Evolutionary conservation across 1,140 invertebrate genomes (phyloP).

Genomic region (Nomia melanderi): DNA sequence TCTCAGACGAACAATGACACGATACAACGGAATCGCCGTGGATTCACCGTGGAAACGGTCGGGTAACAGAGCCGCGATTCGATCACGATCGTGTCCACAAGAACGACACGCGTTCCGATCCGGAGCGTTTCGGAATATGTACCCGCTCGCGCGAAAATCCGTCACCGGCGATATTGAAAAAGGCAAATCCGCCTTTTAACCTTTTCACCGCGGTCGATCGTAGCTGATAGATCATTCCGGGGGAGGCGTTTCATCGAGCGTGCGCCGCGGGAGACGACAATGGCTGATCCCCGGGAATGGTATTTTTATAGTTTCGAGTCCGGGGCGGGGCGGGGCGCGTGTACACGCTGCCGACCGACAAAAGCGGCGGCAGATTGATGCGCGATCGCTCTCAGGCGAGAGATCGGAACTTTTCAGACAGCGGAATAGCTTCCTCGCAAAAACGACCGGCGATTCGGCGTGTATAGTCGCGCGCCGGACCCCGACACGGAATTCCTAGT

Average conservation of each 20-base stretch:
- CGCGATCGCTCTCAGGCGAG: slow-evolving; percentile 54
- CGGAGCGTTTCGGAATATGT: not conserved
- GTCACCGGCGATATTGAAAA: slow-evolving; percentile 13
- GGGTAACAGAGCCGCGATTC: not conserved
- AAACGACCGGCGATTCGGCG: slow-evolving; percentile 34
- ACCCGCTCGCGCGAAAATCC: not conserved
- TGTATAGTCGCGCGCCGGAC: not conserved
- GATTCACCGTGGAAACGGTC: not conserved
- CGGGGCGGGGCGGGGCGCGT: not conserved
- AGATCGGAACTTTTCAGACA: slow-evolving; percentile 58
- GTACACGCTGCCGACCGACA: slow-evolving; percentile 49
- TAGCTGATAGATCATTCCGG: slow-evolving; percentile 52
- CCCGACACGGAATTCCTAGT: not conserved
- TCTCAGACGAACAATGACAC: too few species aligned
- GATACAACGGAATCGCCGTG: not conserved
- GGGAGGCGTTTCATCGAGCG: slow-evolving; percentile 39
- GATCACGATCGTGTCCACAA: not conserved
- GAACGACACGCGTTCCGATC: not conserved
- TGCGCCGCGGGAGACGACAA: slow-evolving; percentile 44
- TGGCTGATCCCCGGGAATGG: slow-evolving; percentile 57
- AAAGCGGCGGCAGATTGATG: slow-evolving; percentile 64
- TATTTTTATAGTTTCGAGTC: slow-evolving; percentile 62
- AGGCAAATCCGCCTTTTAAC: slow-evolving; percentile 22
- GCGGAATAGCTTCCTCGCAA: slow-evolving; percentile 53
- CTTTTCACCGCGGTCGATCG: slow-evolving; percentile 22